Percentiles rank a stretch among this genome's conserved stretches.
Conservation (phyloP, 2,797 vertebrate species). For the Podarcis siculus region DNA sequence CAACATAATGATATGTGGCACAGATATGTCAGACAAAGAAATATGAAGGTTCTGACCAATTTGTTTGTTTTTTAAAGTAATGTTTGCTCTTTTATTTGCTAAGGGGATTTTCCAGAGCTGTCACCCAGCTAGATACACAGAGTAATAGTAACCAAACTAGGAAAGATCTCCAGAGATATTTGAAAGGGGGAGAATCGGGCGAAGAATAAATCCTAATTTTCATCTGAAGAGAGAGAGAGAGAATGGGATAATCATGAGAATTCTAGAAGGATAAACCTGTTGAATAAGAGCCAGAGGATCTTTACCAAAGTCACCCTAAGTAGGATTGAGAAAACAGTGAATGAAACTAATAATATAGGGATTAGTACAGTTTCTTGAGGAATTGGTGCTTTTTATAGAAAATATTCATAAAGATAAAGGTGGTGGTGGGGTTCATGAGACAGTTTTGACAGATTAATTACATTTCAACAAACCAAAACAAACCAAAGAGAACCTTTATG, state of each 20-base stretch:
- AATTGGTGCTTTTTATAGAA: constrained; percentile 39
- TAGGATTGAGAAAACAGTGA: constrained; percentile 65
- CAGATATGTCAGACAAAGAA: constrained; percentile 57
- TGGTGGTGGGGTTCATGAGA: background rate
- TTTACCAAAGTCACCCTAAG: constrained; percentile 67
- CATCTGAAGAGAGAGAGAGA: constrained; percentile 56
- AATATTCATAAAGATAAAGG: constrained; percentile 40
- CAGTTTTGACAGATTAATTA: constrained; percentile 22
- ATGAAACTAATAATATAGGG: constrained; percentile 63
- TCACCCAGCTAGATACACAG: constrained; percentile 41
- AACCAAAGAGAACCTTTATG: constrained; percentile 23
- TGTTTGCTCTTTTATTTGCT: constrained; percentile 65
- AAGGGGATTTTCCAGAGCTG: constrained; percentile 68
- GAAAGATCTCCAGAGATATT: constrained; percentile 65
- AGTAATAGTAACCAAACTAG: constrained; percentile 63
- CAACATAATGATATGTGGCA: background rate
- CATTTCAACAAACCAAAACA: constrained; percentile 27
- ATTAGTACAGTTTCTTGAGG: constrained; percentile 58
- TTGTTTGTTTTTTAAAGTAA: constrained; percentile 1
- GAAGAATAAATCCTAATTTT: constrained; percentile 68
- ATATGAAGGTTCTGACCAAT: constrained; percentile 29
- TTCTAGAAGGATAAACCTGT: constrained; percentile 62
- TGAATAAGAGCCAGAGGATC: constrained; percentile 68
- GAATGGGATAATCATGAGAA: constrained; percentile 68
- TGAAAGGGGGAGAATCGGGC: constrained; percentile 63